Conservation (phyloP, 2,888 invertebrate genomes). For the Serripes groenlandicus region DNA sequence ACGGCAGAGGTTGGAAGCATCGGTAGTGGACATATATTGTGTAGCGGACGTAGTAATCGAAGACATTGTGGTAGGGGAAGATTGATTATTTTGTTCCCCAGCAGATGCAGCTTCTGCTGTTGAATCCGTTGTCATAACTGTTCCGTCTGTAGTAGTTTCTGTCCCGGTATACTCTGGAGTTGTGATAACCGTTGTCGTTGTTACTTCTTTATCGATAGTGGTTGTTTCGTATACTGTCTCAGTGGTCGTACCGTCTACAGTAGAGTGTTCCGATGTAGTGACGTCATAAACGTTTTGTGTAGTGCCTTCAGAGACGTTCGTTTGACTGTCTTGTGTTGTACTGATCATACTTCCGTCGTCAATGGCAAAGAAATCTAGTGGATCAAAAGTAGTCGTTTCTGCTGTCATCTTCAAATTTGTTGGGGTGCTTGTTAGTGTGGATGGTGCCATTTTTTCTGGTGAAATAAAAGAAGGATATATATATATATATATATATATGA, state of each 20-base stretch:
- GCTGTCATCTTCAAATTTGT: no score
- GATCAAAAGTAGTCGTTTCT: constrained; percentile 18
- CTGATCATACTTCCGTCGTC: constrained; percentile 13
- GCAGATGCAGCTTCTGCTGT: not conserved
- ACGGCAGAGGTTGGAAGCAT: no score
- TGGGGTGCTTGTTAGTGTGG: no score
- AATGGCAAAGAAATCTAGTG: constrained; percentile 45
- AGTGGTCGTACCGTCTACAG: not conserved
- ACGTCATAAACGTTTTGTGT: no score
- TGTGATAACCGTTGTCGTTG: not conserved
- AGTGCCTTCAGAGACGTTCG: no score
- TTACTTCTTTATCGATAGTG: not conserved
- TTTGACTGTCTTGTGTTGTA: not conserved
- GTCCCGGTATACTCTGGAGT: not conserved
- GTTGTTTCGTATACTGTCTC: not conserved
- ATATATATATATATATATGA: no score
- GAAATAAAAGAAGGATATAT: no score
- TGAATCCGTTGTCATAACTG: not conserved
- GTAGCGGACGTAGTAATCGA: not conserved
- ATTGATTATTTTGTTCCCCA: no score
- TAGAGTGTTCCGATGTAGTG: not conserved
- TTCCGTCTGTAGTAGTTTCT: not conserved
- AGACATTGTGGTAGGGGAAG: not conserved
- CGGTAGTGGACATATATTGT: no score
- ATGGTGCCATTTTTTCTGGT: no score